Conservation (phyloP, 2,113 vertebrate genomes). For the Dipodomys merriami region DNA sequence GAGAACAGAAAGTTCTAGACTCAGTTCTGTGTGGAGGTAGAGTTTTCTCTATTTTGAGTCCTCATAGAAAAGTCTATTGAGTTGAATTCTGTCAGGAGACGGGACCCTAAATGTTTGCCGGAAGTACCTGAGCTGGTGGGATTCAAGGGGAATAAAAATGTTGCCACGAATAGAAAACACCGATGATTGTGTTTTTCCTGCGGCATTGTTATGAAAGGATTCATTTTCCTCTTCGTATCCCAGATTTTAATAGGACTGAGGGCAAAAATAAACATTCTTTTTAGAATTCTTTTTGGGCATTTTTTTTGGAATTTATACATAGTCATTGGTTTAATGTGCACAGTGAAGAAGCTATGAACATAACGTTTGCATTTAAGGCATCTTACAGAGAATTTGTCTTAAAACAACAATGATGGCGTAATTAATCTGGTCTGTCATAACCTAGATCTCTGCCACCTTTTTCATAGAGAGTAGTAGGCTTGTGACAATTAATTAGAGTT, state of each 20-base stretch:
- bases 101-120: background rate
- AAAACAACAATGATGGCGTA: background rate
- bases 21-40: background rate
- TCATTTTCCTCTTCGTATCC: background rate
- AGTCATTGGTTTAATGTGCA: background rate
- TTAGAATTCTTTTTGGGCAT: background rate
- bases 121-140: background rate
- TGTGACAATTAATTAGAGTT: no score
- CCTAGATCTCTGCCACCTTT: background rate
- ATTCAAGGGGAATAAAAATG: background rate
- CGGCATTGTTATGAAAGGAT: background rate
- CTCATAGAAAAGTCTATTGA: background rate
- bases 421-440: background rate
- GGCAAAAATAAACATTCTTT: background rate
- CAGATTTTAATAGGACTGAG: slow-evolving; percentile 1
- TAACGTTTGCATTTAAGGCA: background rate
- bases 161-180: background rate
- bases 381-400: no score
- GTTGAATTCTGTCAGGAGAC: background rate
- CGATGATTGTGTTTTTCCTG: background rate
- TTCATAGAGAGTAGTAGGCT: background rate
- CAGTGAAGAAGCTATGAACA: background rate
- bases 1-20: slow-evolving; percentile 32
- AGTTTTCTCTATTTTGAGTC: slow-evolving; percentile 25
- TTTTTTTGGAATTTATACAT: background rate